Evolutionary conservation across 2,113 vertebrate genomes (phyloP), one percentile per base, ranked within the genome.

Genomic region (Xiphophorus hellerii): DNA sequence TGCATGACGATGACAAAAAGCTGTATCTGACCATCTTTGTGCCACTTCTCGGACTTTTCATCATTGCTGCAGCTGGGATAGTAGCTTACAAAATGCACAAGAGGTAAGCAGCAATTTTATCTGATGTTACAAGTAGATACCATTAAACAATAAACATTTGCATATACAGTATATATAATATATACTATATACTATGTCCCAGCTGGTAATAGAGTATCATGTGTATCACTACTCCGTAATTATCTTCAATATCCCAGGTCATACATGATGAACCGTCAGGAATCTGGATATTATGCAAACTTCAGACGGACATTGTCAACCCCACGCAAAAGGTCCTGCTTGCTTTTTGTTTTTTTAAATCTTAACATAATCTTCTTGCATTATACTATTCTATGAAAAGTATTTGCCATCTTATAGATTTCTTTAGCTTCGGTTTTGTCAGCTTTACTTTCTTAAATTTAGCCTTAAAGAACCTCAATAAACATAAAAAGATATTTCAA

Each of bases 251-350:
- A 54, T 54, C 20, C 28, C 71, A 93, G 92, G 83, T 64, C 69
- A 48, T 4, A 44, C 15, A 14, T 39, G 60, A 5, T 82, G 0
- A 81, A 29, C 33, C 75, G 82, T 66, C 12, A 81, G 54, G 42
- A 72, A 3, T 91, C 92, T 75, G 84, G 80, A 62, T 85, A 91
- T 69, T 93, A 90, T 67, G 87, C 44, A 3, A 92, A 91, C 78
- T 86, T 88, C 37, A 89, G 75, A 65, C 73, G 73, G 74, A 12
- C 76, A 30, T 27, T 77, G 48, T 58, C 65, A 58, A 71, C 76
- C 60, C 37, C 81, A 66, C 48, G 44, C 22, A 72, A 77, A 54
- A 87, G 84, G 90, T 93, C 73, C 35, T 66, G 87, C 71, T 54
- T 31, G 5, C 5, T 31, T 33, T 33, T 33, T 33, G 7, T 74